Percentiles rank a stretch among this genome's conserved stretches.
Conservation (phyloP, 2,888 invertebrate species). For the Axea sp. region DNA sequence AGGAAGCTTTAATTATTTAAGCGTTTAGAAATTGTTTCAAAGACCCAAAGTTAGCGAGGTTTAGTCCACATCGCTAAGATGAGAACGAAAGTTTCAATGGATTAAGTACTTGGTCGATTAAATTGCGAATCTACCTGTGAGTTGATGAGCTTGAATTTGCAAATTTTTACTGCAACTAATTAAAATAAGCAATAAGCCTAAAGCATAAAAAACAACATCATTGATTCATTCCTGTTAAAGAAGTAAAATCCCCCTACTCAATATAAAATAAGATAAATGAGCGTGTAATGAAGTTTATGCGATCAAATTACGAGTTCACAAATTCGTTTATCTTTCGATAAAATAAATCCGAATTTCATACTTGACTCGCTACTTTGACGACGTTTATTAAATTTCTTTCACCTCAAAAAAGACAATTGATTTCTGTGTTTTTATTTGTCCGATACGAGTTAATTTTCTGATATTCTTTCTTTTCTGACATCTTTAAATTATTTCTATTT, state of each 20-base stretch:
- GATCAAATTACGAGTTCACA: background rate
- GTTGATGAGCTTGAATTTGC: slow-evolving; percentile 43
- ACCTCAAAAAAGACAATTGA: no score
- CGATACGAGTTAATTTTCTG: no score
- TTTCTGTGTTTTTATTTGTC: no score
- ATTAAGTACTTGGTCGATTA: slow-evolving; percentile 53
- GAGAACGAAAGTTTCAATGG: slow-evolving; percentile 47
- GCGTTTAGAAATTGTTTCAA: slow-evolving; percentile 55
- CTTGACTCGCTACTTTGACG: background rate
- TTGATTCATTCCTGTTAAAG: slow-evolving; percentile 27
- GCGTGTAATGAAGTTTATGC: slow-evolving; percentile 25
- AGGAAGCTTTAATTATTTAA: slow-evolving; percentile 62
- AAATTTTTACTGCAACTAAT: slow-evolving; percentile 45
- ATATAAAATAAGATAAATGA: slow-evolving; percentile 55
- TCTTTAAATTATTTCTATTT: no score
- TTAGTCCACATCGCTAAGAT: slow-evolving; percentile 50
- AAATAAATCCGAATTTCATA: background rate
- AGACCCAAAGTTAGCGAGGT: slow-evolving; percentile 47
- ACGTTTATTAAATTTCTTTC: no score
- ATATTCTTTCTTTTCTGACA: no score
- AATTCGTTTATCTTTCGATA: background rate
- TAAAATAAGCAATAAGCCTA: slow-evolving; percentile 47
- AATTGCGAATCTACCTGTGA: slow-evolving; percentile 43
- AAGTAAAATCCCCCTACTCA: slow-evolving; percentile 7
- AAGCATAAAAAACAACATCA: slow-evolving; percentile 12